Evolutionary conservation across 2,888 invertebrate genomes (phyloP).

Genomic region (Aphrophora alni): DNA sequence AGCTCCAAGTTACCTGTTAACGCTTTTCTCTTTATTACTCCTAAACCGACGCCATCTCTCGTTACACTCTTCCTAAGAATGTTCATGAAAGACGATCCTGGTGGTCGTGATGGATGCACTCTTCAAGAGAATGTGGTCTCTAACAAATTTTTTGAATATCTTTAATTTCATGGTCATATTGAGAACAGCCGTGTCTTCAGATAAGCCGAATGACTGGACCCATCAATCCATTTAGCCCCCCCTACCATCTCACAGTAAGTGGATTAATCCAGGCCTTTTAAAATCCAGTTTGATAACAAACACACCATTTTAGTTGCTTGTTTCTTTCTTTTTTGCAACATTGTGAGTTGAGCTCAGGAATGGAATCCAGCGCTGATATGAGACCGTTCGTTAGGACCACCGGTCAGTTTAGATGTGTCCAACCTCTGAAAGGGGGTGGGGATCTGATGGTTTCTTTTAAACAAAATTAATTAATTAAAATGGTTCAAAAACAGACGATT

Average conservation of each 20-base stretch:
- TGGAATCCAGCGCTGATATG: neutral
- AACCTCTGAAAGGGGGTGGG: too few species aligned
- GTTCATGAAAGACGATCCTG: neutral
- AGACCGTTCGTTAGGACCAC: neutral
- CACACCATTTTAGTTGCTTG: neutral
- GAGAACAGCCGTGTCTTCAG: neutral
- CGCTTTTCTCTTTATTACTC: too few species aligned
- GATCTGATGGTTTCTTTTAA: too few species aligned
- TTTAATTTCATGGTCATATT: constrained; percentile 6
- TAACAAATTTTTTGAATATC: constrained; percentile 9
- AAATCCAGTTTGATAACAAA: neutral
- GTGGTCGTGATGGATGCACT: neutral
- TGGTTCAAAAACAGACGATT: too few species aligned
- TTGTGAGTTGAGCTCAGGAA: neutral
- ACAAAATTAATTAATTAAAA: too few species aligned
- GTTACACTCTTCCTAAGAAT: neutral
- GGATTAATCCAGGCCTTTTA: constrained; percentile 2
- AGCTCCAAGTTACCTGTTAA: too few species aligned
- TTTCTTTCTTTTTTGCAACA: neutral
- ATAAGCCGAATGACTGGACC: neutral
- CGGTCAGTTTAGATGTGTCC: neutral
- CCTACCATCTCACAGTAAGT: neutral
- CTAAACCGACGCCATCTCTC: too few species aligned
- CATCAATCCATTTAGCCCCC: neutral
- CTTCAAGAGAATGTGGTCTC: neutral